These are phyloP conservation scores for Nannospalax galili DNA, from an alignment of 2,113 vertebrate species.

Conservation along the genomic window DNA sequence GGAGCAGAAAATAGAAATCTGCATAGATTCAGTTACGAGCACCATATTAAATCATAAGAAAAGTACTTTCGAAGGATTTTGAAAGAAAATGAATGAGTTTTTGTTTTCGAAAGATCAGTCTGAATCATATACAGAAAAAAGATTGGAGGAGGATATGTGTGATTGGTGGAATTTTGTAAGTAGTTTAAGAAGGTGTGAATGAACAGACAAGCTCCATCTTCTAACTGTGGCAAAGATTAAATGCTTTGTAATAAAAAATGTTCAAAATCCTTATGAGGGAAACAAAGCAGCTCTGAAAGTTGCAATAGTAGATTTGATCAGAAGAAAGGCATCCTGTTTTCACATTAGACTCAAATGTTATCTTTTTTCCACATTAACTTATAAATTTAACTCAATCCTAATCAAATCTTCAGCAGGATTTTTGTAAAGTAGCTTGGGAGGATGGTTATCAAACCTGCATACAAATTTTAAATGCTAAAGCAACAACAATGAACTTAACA, in stretches of 20 bases:
- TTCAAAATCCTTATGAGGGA: background rate
- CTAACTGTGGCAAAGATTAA: background rate
- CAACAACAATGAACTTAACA: background rate
- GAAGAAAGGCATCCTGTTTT: background rate
- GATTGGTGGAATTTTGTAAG: background rate
- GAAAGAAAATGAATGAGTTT: background rate
- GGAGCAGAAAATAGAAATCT: background rate
- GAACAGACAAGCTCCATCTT: background rate
- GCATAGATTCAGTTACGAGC: background rate
- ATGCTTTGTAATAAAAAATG: background rate
- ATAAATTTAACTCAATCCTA: background rate
- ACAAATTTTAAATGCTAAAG: background rate
- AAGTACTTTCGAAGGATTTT: background rate
- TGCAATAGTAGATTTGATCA: background rate
- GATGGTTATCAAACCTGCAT: background rate
- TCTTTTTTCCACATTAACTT: background rate
- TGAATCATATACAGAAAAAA: background rate
- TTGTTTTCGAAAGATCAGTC: background rate
- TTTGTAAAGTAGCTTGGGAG: background rate
- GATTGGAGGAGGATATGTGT: background rate
- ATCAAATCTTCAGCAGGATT: background rate
- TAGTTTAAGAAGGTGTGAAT: background rate
- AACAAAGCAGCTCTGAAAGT: background rate
- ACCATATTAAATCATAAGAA: background rate
- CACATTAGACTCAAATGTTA: background rate